Evolutionary conservation across 2,888 invertebrate species (phyloP).

Genomic region (Microplitis manilae): DNA sequence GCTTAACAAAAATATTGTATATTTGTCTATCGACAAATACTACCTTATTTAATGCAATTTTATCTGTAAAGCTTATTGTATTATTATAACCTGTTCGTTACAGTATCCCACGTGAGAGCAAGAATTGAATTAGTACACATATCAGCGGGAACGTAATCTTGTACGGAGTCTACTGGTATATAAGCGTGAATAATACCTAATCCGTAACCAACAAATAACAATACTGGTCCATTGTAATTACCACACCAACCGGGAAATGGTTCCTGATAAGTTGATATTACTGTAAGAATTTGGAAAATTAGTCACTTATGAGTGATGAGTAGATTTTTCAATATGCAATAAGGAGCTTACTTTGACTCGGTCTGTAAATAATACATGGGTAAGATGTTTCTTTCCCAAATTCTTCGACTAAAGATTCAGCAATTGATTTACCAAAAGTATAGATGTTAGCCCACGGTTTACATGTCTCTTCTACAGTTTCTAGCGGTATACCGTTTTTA

Average conservation of each 20-base stretch:
- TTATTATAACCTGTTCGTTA: conserved; percentile 52
- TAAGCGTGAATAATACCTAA: conserved; percentile 56
- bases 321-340: background rate
- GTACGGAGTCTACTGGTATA: conserved; percentile 37
- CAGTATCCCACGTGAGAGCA: conserved; percentile 56
- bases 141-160: conserved; percentile 59
- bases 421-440: conserved; percentile 56
- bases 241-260: conserved; percentile 55
- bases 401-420: conserved; percentile 58
- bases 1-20: no score
- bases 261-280: conserved; percentile 54
- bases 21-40: no score
- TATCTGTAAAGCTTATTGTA: background rate
- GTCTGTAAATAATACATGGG: conserved; percentile 58
- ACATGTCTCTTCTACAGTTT: conserved; percentile 45
- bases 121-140: conserved; percentile 57
- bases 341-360: conserved; percentile 53
- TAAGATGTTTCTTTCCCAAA: conserved; percentile 49
- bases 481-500: conserved; percentile 50
- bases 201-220: conserved; percentile 39
- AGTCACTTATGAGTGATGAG: background rate
- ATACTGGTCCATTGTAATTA: conserved; percentile 50
- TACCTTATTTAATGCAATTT: background rate
- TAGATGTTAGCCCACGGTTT: conserved; percentile 57
- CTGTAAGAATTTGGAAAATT: conserved; percentile 46